phyloP scores from a whole-genome alignment of 2,797 vertebrate species.

The Apodemus agrarius region DNA sequence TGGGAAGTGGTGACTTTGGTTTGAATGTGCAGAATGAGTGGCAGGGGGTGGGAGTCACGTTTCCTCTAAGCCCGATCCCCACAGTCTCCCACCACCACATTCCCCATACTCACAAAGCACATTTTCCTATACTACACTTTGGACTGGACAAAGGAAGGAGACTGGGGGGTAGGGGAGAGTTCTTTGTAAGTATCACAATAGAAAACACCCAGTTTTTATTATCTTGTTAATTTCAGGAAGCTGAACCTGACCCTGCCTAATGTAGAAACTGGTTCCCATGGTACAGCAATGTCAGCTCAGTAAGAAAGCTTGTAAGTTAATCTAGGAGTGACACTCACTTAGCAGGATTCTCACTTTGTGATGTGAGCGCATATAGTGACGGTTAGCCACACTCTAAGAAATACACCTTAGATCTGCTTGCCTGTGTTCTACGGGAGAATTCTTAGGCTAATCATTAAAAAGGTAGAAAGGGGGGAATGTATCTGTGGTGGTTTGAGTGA shows the following conservation, averaged over 20 bases:
- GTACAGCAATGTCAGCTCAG: background rate
- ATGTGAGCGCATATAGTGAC: fast-evolving
- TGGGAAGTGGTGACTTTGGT: background rate
- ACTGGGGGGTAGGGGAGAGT: background rate
- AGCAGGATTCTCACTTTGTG: background rate
- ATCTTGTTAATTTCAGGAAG: background rate
- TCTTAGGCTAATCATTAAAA: background rate
- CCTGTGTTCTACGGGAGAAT: background rate
- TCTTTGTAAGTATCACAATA: background rate
- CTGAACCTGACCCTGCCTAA: background rate
- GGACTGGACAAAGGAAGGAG: background rate
- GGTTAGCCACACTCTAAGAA: background rate
- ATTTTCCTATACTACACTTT: background rate
- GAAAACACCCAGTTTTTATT: background rate
- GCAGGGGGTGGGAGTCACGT: background rate
- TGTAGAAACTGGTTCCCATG: background rate
- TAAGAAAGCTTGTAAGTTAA: background rate
- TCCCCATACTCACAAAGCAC: background rate
- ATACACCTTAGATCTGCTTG: background rate
- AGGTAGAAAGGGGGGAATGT: background rate
- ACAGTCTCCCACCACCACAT: background rate
- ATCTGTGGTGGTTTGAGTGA: background rate
- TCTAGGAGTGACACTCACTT: background rate
- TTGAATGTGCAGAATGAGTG: background rate
- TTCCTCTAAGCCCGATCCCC: background rate